Base-by-base conservation (phyloP, 1,140 invertebrate genomes). In the Psilanteris sp. region DNA sequence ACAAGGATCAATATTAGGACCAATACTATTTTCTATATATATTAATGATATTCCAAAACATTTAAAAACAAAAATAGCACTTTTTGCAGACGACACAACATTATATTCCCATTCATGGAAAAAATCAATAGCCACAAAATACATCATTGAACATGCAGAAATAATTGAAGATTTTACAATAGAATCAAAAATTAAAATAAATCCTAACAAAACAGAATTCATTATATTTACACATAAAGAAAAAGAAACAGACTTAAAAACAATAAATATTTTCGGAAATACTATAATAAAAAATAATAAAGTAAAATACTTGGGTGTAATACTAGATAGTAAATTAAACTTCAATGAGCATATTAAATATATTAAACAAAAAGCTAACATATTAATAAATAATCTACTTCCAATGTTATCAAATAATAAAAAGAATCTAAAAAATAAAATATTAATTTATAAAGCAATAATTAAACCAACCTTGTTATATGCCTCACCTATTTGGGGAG, bases 301-400 rank as follows among this genome's bases (percentile, higher is more conserved):
- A 5, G 66, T 74, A 4, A 82, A 80, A 55, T 82, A 82, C 37
- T 39, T 82, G 16, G 78, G 81, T 13, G 64, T 80, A 1, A 11
- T 50, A 26, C 41, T 82, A 5, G 81, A 84, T 27, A 22, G 7
- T 8, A 79, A 76, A 29, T 29, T 81, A 0, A 78, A 31, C 5
- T 80, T 66, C 29, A 55, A 10, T 0, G 20, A 37, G 14, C 77
- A 84, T 27, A 52, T 75, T 0, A 61, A 64, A 6, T 14, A 68
- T 6, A 62, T 41, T 2, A 34, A 15, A 10, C 18, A 31, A 3
- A 81, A 81, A 78, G 50, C 44, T 0, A 59, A 77, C 10, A 64
- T 34, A 55, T 36, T 62, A 1, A 71, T 73, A 0, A 61, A 77
- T 22, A 43, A 74, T 43, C 66, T 83, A 10, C 10, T 77, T 1